These are phyloP conservation scores for Wasmannia auropunctata DNA, from an alignment of 1,140 invertebrate species.

Conservation along the genomic window DNA sequence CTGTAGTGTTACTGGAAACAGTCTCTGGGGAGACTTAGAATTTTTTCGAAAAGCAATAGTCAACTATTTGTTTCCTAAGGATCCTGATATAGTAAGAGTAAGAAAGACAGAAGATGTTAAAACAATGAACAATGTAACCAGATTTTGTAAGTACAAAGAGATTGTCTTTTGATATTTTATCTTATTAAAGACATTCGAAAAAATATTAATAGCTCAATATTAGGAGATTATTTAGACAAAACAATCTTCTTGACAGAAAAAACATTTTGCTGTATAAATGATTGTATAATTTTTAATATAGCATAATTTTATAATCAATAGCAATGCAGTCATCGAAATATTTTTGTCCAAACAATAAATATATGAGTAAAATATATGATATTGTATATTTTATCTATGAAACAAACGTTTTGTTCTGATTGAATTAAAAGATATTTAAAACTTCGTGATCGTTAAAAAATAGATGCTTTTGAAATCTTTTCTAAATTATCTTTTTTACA, in stretches of 20 bases:
- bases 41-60: too few relatives aligned
- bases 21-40: too few relatives aligned
- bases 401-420: too few relatives aligned
- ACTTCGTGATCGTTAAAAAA: too few relatives aligned
- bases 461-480: too few relatives aligned
- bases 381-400: background rate
- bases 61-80: background rate
- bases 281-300: too few relatives aligned
- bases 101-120: background rate
- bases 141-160: background rate
- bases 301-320: background rate
- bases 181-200: background rate
- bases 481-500: too few relatives aligned
- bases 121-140: background rate
- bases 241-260: background rate
- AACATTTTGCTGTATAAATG: background rate
- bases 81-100: background rate
- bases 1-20: background rate
- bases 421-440: too few relatives aligned
- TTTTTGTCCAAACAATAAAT: background rate
- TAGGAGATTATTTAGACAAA: background rate
- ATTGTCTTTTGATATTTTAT: background rate
- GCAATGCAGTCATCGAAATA: too few relatives aligned
- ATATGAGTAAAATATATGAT: too few relatives aligned
- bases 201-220: background rate